Percentiles rank a stretch among this genome's conserved stretches.
phyloP scores from a whole-genome alignment of 2,888 invertebrate species.

The Thysanoteuthis rhombus region DNA sequence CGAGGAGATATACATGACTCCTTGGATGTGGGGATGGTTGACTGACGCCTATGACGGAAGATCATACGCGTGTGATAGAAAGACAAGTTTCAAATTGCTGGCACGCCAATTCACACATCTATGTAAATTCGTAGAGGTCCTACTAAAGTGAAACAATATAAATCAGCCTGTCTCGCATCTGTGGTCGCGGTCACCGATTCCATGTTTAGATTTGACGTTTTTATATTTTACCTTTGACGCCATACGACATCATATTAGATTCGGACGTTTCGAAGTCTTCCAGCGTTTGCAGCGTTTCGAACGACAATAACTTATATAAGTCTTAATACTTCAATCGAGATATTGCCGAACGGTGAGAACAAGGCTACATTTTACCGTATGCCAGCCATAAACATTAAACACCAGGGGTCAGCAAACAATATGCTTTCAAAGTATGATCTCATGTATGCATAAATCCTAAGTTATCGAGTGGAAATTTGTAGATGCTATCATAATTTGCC shows the following conservation, averaged over 20 bases:
- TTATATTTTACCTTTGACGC: constrained; percentile 12
- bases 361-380: background rate
- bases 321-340: background rate
- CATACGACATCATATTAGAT: background rate
- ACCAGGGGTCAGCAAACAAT: background rate
- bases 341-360: background rate
- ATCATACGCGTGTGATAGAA: background rate
- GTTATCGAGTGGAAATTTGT: background rate
- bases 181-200: background rate
- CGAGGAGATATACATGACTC: too few relatives aligned
- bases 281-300: background rate
- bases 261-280: background rate
- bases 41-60: background rate
- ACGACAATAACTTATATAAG: background rate
- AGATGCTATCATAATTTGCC: background rate
- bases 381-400: background rate
- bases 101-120: background rate
- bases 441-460: background rate
- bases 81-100: background rate
- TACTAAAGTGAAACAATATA: background rate
- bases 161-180: background rate
- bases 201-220: background rate
- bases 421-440: background rate
- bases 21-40: background rate
- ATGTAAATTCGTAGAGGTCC: background rate